Conservation (phyloP, 2,888 invertebrate genomes). For the Helobdella robusta region DNA sequence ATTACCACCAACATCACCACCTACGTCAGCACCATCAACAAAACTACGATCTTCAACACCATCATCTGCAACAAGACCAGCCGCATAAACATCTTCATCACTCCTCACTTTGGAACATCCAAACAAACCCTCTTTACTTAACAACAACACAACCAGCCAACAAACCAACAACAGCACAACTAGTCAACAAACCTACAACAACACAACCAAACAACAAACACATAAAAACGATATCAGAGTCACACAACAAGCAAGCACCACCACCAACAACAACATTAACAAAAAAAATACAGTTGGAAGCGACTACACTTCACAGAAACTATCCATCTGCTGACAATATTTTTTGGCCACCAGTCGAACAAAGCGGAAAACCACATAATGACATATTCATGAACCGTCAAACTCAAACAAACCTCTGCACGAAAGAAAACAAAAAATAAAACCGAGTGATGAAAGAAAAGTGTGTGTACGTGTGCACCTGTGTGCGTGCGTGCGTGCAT, state of each 20-base stretch:
- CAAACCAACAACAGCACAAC: neutral
- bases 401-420: too few species aligned
- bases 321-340: too few species aligned
- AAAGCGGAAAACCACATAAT: too few species aligned
- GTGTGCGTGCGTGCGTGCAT: too few species aligned
- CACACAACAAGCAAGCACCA: neutral
- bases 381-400: too few species aligned
- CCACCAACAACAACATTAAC: too few species aligned
- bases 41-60: neutral
- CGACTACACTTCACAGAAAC: too few species aligned
- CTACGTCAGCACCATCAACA: neutral
- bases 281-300: too few species aligned
- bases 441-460: too few species aligned
- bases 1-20: neutral
- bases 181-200: neutral
- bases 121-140: neutral
- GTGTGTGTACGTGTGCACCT: too few species aligned
- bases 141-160: neutral
- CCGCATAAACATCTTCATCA: slow-evolving; percentile 5
- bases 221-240: neutral
- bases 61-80: neutral
- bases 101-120: neutral
- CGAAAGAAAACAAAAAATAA: too few species aligned
- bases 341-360: too few species aligned
- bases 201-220: slow-evolving; percentile 11